phyloP scores from a whole-genome alignment of 2,888 invertebrate genomes.

The Ennomos quercinarius region DNA sequence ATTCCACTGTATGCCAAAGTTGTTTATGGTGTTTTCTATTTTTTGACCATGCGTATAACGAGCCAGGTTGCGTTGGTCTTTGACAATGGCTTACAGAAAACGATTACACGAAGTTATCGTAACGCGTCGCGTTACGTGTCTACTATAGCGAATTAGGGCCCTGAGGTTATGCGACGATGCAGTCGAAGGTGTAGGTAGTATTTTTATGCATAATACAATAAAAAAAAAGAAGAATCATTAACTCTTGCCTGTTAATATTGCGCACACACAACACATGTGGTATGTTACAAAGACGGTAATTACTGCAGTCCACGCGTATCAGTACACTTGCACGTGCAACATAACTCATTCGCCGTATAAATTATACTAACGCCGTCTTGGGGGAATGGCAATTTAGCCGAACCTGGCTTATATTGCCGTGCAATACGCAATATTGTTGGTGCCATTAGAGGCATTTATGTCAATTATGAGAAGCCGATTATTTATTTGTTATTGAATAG shows the following conservation, averaged over 20 bases:
- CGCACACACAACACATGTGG: slow-evolving; percentile 13
- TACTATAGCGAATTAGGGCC: too few relatives aligned
- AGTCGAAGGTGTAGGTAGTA: too few relatives aligned
- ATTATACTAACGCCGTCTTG: slow-evolving; percentile 68
- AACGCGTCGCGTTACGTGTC: too few relatives aligned
- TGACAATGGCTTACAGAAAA: too few relatives aligned
- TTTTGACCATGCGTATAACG: too few relatives aligned
- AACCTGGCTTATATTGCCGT: slow-evolving; percentile 63
- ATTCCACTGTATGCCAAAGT: too few relatives aligned
- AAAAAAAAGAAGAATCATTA: neutral
- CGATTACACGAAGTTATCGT: too few relatives aligned
- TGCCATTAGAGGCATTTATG: slow-evolving; percentile 27
- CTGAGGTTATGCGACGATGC: too few relatives aligned
- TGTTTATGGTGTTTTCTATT: too few relatives aligned
- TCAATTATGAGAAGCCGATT: slow-evolving; percentile 16
- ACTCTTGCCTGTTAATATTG: slow-evolving; percentile 7
- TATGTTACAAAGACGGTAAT: slow-evolving; percentile 35
- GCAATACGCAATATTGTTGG: slow-evolving; percentile 36
- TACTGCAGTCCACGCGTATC: slow-evolving; percentile 52
- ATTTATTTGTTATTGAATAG: slow-evolving; percentile 15
- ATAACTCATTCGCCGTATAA: slow-evolving; percentile 68
- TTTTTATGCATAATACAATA: neutral
- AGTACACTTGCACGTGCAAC: slow-evolving; percentile 50
- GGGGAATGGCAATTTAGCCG: slow-evolving; percentile 68
- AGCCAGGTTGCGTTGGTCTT: too few relatives aligned